Conservation (phyloP, 2,797 vertebrate genomes). For the Falco columbarius region DNA sequence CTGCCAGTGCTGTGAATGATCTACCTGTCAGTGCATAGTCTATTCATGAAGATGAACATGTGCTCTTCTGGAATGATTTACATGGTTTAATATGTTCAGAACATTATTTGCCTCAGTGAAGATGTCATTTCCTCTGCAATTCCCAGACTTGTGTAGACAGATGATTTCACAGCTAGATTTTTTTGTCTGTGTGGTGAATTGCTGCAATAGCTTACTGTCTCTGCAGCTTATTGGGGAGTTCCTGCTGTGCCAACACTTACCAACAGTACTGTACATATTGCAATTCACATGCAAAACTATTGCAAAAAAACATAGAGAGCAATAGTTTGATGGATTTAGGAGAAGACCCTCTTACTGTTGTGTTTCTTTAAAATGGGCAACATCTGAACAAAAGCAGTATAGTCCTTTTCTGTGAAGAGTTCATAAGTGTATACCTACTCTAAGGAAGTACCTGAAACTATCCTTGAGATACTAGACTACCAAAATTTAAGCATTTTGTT, state of each 20-base stretch:
- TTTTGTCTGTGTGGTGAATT: neutral
- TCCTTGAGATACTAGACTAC: neutral
- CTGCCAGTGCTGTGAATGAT: constrained; percentile 23
- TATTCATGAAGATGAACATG: constrained; percentile 41
- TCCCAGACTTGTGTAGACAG: constrained; percentile 35
- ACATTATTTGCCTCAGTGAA: constrained; percentile 34
- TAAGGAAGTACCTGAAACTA: neutral
- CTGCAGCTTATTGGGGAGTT: neutral
- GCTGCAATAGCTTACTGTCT: neutral
- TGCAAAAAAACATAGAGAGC: neutral
- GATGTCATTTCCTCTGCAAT: constrained; percentile 28
- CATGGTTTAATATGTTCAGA: constrained; percentile 26
- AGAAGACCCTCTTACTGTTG: neutral
- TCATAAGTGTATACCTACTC: accelerated
- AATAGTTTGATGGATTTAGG: neutral
- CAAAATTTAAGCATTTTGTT: neutral
- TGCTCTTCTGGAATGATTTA: constrained; percentile 45
- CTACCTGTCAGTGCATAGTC: neutral
- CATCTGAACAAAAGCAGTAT: neutral
- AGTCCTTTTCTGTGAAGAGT: neutral
- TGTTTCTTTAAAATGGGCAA: neutral
- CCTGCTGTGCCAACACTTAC: neutral
- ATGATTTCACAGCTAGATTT: neutral
- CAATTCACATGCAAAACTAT: neutral
- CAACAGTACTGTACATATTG: neutral